Base-by-base conservation (phyloP, 1,140 invertebrate genomes). In the Procambarus virginalis region DNA sequence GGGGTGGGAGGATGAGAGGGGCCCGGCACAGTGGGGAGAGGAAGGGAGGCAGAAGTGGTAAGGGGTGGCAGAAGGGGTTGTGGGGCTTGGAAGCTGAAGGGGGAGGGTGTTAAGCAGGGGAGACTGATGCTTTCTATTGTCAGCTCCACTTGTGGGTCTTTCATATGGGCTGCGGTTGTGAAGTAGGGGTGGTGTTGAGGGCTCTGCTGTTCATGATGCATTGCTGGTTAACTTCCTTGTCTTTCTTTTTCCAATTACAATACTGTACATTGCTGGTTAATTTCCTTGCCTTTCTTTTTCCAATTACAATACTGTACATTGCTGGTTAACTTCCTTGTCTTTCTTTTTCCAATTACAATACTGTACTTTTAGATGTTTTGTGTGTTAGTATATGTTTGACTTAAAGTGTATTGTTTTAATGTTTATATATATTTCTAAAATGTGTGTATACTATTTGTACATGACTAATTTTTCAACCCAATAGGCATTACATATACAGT, bases 81-180 rank as follows among this genome's bases (percentile, higher is more conserved):
- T 34, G 46, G 77, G 64, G 73, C 46, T 64, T 46, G 68, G 58
- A 22, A 64, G 64, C 46, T 45, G 48, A 51, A 64, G 49, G 85
- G 70, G 80, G 87, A 76, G 83, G 82, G 91, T 75, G 70, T 78
- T 91, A 89, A 91, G 91, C 91, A 91, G 91, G 85, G 87, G 91
- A 91, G 91, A 91, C 83, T 91, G 91, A 92, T 92, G 91, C 91
- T 92, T 90, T 90, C 89, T 87, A 92, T 92, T 92, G 91, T 92
- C 89, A 91, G 78, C 89, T 84, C 68, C 86, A 92, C 91, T 92
- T 85, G 91, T 75, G 89, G 90, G 87, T 90, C 90, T 92, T 92
- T 92, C 87, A 92, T 91, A 86, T 78, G 81, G 58, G 73, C 88
- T 89, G 82, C 75, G 82, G 88, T 89, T 84, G 88, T 84, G 81